Evolutionary conservation across 2,797 vertebrate species (phyloP).

Genomic region (Darevskia nairensis): DNA sequence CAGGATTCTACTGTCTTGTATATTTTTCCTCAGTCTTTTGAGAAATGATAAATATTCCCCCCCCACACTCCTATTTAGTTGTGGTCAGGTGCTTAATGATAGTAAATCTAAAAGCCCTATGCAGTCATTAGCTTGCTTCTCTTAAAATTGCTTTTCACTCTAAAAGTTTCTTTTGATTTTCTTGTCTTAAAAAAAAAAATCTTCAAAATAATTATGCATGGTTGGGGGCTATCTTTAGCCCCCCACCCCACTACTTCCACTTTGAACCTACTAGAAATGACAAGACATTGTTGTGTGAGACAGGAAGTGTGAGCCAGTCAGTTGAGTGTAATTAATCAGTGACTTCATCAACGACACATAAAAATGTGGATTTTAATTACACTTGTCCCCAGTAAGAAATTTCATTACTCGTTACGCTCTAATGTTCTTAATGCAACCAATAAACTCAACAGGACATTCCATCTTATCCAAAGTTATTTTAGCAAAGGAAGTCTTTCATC

Average conservation of each 20-base stretch:
- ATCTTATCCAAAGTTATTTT: not conserved
- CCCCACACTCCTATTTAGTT: not conserved
- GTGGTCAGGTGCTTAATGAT: not conserved
- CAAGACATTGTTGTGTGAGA: not conserved
- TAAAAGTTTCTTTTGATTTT: not conserved
- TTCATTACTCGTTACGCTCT: not conserved
- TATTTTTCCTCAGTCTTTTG: not conserved
- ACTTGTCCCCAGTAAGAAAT: not conserved
- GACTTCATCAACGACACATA: no score
- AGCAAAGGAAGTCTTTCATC: not conserved
- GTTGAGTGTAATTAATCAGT: not conserved
- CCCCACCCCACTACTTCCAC: accelerated
- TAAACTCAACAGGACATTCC: not conserved
- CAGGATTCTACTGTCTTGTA: not conserved
- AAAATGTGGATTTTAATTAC: not conserved
- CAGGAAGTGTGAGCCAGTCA: not conserved
- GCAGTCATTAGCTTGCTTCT: not conserved
- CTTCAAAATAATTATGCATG: not conserved
- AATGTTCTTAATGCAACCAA: not conserved
- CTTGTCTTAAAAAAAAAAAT: no score
- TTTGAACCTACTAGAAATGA: not conserved
- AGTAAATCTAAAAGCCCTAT: not conserved
- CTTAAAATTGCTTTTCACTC: not conserved
- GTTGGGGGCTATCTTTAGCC: not conserved
- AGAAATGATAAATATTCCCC: not conserved